Base-by-base conservation (phyloP, 2,113 vertebrate genomes). In the Psophia crepitans region DNA sequence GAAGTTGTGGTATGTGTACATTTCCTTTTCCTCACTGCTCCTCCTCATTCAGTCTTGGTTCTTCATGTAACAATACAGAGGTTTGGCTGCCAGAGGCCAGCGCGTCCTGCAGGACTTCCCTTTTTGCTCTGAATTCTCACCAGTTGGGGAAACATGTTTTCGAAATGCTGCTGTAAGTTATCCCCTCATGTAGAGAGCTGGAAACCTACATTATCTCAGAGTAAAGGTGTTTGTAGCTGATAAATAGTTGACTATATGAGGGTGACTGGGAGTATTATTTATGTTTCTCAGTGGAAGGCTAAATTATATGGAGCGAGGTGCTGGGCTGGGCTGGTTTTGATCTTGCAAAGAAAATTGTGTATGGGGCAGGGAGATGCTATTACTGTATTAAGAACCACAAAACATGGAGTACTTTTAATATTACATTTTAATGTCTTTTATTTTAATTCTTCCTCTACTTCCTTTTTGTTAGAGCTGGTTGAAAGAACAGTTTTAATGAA, bases 21-120 rank as follows among this genome's bases (percentile, higher is more conserved):
- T 89, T 96, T 79, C 75, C 94, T 97, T 97, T 91, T 92, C 87
- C 71, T 93, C 19, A 2, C 78, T 54, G 69, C 28, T 51, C 7
- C 35, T 76, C 41, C 76, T 85, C 22, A 0, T 84, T 81, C 22
- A 35, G 27, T 24, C 65, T 81, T 73, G 37, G 49, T 35, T 79
- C 82, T 87, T 66, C 84, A n/a, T 57, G 61, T 75, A 65, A 58
- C n/a, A 39, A 53, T 26, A 46, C 49, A 74, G 66, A 65, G 60
- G 30, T 43, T 22, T 85, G 82, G 24, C 77, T 94, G 41, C 84
- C 43, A 61, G 78, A 64, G 56, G 46, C 27, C 44, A 57, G 11
- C 10, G 12, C 7, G 21, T 84, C 63, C 89, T 73, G 85, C 92
- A 63, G 84, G 92, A 83, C 48, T 84, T 80, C 82, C n/a, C 22